Conservation (phyloP, 2,888 invertebrate genomes). For the Myopa tessellatipennis region DNA sequence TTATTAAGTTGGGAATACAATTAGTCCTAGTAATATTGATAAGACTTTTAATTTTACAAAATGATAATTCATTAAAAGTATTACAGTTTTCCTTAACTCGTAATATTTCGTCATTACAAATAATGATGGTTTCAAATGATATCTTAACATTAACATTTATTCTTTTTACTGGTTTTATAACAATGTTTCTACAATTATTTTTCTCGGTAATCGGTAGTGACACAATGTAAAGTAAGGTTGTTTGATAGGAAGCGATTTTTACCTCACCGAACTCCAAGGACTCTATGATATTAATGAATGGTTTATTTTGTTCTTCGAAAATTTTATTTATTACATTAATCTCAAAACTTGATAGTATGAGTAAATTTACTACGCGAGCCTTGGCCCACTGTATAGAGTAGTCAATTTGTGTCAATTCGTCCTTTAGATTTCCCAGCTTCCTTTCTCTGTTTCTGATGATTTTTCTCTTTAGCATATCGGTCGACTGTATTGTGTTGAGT, state of each 20-base stretch:
- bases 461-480: constrained; percentile 11
- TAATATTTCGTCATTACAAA: constrained; percentile 37
- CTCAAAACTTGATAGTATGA: constrained; percentile 46
- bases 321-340: constrained; percentile 41
- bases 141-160: constrained; percentile 42
- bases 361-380: constrained; percentile 44
- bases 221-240: constrained; percentile 43
- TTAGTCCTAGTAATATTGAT: constrained; percentile 5
- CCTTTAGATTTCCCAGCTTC: constrained; percentile 44
- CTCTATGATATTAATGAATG: constrained; percentile 43
- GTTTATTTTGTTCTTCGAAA: constrained; percentile 42
- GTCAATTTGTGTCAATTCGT: constrained; percentile 43
- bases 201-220: constrained; percentile 38
- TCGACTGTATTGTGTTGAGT: constrained; percentile 9
- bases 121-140: constrained; percentile 37
- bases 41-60: constrained; percentile 43
- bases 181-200: constrained; percentile 40
- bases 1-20: constrained; percentile 9
- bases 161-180: constrained; percentile 44
- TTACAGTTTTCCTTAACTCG: constrained; percentile 40
- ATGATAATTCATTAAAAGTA: constrained; percentile 42
- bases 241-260: constrained; percentile 42
- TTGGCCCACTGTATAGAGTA: constrained; percentile 46
- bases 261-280: constrained; percentile 42
- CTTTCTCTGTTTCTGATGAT: constrained; percentile 27